phyloP scores from a whole-genome alignment of 2,888 invertebrate genomes.

The Noctua janthe region DNA sequence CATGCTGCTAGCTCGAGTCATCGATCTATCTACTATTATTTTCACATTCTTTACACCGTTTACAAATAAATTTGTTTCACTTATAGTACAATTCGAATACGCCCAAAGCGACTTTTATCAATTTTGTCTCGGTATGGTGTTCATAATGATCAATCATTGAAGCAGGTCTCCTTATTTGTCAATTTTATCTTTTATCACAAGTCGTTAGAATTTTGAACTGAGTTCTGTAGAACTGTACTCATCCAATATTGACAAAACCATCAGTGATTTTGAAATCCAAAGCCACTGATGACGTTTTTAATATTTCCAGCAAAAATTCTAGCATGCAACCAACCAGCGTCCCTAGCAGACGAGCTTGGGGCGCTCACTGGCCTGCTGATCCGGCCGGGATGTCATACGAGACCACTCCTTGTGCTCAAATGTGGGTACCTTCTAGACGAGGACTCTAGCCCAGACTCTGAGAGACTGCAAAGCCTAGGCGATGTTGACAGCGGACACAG shows the following conservation, averaged over 20 bases:
- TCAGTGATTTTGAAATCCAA: constrained; percentile 39
- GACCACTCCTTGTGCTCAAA: constrained; percentile 93
- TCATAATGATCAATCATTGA: background rate
- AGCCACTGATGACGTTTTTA: constrained; percentile 54
- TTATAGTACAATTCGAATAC: background rate
- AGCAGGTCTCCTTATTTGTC: background rate
- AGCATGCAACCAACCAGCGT: constrained; percentile 91
- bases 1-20: background rate
- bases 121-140: background rate
- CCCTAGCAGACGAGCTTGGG: constrained; percentile 93
- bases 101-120: too few relatives aligned
- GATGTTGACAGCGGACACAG: constrained; percentile 97
- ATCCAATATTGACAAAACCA: constrained; percentile 16
- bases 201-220: background rate
- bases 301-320: constrained; percentile 91
- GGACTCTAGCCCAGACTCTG: constrained; percentile 96
- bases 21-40: background rate
- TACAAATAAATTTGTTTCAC: background rate
- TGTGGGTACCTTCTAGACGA: constrained; percentile 94
- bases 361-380: constrained; percentile 83
- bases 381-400: constrained; percentile 83
- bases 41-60: background rate
- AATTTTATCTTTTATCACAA: background rate
- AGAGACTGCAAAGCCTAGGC: constrained; percentile 93
- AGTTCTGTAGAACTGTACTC: background rate